phyloP scores from a whole-genome alignment of 37 sponge, comb jelly and placozoan species.

The Halisarca cf. caerulea region DNA sequence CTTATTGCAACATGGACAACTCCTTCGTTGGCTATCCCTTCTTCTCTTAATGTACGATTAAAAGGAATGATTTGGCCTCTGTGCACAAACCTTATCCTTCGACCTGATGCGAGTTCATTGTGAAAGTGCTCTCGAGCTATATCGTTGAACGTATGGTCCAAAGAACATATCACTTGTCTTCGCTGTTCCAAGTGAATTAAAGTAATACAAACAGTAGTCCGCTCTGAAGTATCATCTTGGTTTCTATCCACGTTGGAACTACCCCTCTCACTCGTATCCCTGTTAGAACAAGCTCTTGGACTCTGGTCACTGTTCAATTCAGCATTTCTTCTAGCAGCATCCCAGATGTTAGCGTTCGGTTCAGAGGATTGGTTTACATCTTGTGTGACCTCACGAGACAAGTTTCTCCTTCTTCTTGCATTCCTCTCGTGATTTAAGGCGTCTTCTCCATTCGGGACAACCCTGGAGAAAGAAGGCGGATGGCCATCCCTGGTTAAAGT shows the following conservation, averaged over 20 bases:
- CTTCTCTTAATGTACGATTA: not conserved
- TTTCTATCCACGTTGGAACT: too few species aligned
- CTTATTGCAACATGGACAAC: not conserved
- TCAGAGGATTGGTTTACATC: too few species aligned
- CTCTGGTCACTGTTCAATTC: too few species aligned
- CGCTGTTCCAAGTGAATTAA: constrained; percentile 2
- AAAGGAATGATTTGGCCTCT: not conserved
- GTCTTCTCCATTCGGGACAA: too few species aligned
- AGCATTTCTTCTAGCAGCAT: not conserved
- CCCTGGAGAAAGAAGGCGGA: too few species aligned
- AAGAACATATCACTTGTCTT: not conserved
- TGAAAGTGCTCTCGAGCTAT: not conserved
- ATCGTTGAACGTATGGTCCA: not conserved
- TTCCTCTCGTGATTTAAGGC: too few species aligned
- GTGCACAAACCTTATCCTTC: not conserved
- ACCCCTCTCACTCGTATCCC: too few species aligned
- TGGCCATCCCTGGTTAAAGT: too few species aligned
- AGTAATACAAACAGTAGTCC: not conserved
- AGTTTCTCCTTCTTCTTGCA: too few species aligned
- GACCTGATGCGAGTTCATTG: not conserved
- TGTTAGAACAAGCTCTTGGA: too few species aligned
- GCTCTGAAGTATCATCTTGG: too few species aligned
- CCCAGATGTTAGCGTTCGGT: not conserved
- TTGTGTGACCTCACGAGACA: too few species aligned
- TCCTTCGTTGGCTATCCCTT: not conserved